These are phyloP conservation scores for Zaprionus davidi DNA, from an alignment of 1,140 invertebrate genomes.

Conservation along the genomic window DNA sequence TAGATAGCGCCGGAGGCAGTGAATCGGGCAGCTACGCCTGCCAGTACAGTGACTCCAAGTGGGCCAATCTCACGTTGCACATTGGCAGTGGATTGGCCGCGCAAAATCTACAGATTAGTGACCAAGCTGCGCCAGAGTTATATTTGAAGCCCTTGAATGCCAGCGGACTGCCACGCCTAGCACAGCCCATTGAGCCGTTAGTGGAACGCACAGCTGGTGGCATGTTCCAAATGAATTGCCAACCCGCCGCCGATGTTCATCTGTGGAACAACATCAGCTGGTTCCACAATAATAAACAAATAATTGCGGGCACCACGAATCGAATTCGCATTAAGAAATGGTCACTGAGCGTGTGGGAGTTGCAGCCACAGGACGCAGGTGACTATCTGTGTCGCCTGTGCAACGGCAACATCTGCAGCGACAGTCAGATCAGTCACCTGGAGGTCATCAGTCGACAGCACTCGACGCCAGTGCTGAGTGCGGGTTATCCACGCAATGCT, in stretches of 20 bases:
- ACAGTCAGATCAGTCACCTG: slow-evolving; percentile 86
- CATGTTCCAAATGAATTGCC: slow-evolving; percentile 86
- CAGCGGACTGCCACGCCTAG: slow-evolving; percentile 2
- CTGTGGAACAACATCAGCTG: slow-evolving; percentile 90
- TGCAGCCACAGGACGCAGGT: slow-evolving; percentile 90
- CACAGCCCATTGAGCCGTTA: slow-evolving; percentile 58
- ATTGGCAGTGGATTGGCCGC: slow-evolving; percentile 31
- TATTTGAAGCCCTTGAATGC: slow-evolving; percentile 35
- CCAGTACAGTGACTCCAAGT: slow-evolving; percentile 34
- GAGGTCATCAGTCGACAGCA: slow-evolving; percentile 85
- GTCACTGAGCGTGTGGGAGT: slow-evolving; percentile 89
- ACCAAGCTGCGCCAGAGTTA: slow-evolving; percentile 51
- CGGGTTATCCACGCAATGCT: slow-evolving; percentile 90
- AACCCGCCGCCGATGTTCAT: slow-evolving; percentile 87
- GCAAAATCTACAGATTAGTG: neutral
- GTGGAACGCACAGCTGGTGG: slow-evolving; percentile 86
- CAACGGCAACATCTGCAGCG: slow-evolving; percentile 90
- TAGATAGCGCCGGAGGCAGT: slow-evolving; percentile 39
- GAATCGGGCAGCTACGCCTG: slow-evolving; percentile 67
- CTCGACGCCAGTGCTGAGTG: slow-evolving; percentile 90
- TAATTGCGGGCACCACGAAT: slow-evolving; percentile 67
- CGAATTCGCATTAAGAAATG: slow-evolving; percentile 85
- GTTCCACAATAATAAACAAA: slow-evolving; percentile 87
- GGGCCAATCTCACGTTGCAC: slow-evolving; percentile 59
- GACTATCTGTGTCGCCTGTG: slow-evolving; percentile 94